phyloP scores from a whole-genome alignment of 2,797 vertebrate genomes.

The Argyrosomus regius region DNA sequence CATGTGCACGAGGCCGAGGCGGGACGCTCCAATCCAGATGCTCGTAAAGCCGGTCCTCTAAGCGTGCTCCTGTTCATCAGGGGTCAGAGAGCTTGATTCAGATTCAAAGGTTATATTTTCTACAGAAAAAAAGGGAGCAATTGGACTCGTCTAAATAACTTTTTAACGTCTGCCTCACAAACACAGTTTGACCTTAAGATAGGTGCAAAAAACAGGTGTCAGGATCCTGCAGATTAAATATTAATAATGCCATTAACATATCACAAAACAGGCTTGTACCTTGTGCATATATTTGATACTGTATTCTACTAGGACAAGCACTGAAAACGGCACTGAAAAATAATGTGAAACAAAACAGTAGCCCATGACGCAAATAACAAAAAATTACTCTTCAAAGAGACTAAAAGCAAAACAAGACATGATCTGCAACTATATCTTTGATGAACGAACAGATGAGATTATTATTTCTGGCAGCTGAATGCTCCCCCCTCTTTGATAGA shows the following conservation, averaged over 20 bases:
- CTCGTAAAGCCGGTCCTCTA: constrained; percentile 96
- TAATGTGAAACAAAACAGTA: constrained; percentile 7
- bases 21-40: constrained; percentile 94
- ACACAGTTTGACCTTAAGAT: neutral
- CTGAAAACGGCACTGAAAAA: neutral
- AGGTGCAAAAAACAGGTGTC: neutral
- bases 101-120: neutral
- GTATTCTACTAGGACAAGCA: neutral
- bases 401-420: constrained; percentile 29
- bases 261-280: neutral
- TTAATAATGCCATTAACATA: neutral
- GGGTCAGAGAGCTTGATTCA: constrained; percentile 38
- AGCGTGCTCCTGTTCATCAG: constrained; percentile 88
- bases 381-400: constrained; percentile 13
- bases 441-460: constrained; percentile 7
- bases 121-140: neutral
- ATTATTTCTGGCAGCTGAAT: constrained; percentile 41
- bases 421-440: constrained; percentile 31
- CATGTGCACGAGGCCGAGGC: constrained; percentile 89
- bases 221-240: neutral
- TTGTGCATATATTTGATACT: neutral
- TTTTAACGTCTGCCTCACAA: neutral
- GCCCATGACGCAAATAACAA: neutral
- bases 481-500: constrained; percentile 40
- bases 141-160: neutral